Conservation (phyloP, 2,888 invertebrate species). For the Lottia scabra region DNA sequence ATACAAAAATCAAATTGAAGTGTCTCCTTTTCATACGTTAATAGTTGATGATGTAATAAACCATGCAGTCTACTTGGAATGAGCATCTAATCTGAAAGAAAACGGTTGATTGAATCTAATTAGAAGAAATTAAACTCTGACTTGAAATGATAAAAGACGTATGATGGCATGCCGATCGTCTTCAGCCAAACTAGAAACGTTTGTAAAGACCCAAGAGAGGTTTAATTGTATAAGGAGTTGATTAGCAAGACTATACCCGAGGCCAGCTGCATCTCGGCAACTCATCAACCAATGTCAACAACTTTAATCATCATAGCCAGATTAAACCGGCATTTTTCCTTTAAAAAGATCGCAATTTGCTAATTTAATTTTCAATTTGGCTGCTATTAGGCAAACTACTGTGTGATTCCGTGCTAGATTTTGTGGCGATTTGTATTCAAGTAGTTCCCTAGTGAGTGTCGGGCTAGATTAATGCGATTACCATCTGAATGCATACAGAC, state of each 20-base stretch:
- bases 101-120: too few species aligned
- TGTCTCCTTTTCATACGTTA: too few species aligned
- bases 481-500: conserved; percentile 33
- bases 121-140: too few species aligned
- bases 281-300: conserved; percentile 43
- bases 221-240: conserved; percentile 30
- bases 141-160: too few species aligned
- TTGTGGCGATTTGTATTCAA: conserved; percentile 40
- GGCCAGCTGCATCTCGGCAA: conserved; percentile 37
- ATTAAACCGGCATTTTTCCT: conserved; percentile 62
- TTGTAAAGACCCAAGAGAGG: conserved; percentile 14
- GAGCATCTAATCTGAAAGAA: too few species aligned
- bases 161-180: too few species aligned
- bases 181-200: not conserved
- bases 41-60: too few species aligned
- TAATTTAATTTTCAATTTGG: conserved; percentile 68
- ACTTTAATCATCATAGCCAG: conserved; percentile 53
- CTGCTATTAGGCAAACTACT: conserved; percentile 59
- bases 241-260: conserved; percentile 28
- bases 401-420: conserved; percentile 51
- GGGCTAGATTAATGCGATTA: conserved; percentile 39
- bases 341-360: conserved; percentile 62
- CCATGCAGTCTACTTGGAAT: too few species aligned
- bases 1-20: too few species aligned
- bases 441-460: conserved; percentile 25